A percentile compares a stretch with the other conserved stretches of the same genome.
Evolutionary conservation across 2,888 invertebrate species (phyloP).

Genomic region (Harmothoe impar): DNA sequence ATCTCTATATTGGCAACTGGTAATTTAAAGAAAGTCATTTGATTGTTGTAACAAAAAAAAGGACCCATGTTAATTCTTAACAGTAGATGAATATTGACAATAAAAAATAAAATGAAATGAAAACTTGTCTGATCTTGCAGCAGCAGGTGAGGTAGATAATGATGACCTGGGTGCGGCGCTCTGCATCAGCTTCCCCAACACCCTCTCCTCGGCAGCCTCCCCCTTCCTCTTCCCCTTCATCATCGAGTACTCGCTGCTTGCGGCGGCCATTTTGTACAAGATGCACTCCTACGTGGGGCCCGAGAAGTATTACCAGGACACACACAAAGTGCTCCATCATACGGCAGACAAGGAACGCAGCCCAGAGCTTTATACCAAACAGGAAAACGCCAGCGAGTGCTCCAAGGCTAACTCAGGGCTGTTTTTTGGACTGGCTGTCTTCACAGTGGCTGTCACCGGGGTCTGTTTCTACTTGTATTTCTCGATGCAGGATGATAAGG

Average conservation of each 20-base stretch:
- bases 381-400: slow-evolving; percentile 75
- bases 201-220: slow-evolving; percentile 48
- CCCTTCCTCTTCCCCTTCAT: slow-evolving; percentile 67
- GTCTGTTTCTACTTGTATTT: slow-evolving; percentile 81
- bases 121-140: no score
- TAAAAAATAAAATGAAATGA: no score
- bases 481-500: not conserved
- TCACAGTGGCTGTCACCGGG: slow-evolving; percentile 80
- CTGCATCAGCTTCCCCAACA: slow-evolving; percentile 31
- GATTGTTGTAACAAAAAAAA: no score
- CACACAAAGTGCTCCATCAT: not conserved
- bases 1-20: no score
- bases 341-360: not conserved
- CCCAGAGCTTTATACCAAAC: slow-evolving; percentile 22
- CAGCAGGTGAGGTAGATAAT: not conserved
- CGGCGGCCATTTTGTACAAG: slow-evolving; percentile 61
- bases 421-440: slow-evolving; percentile 83
- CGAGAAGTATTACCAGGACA: not conserved
- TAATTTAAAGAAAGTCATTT: no score
- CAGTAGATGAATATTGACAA: no score
- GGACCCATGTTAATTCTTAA: no score
- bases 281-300: slow-evolving; percentile 57
- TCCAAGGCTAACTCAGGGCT: slow-evolving; percentile 84
- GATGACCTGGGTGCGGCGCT: not conserved
- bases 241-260: slow-evolving; percentile 65